Evolutionary conservation across 2,888 invertebrate genomes (phyloP).

Genomic region (Drosophila paranaensis): DNA sequence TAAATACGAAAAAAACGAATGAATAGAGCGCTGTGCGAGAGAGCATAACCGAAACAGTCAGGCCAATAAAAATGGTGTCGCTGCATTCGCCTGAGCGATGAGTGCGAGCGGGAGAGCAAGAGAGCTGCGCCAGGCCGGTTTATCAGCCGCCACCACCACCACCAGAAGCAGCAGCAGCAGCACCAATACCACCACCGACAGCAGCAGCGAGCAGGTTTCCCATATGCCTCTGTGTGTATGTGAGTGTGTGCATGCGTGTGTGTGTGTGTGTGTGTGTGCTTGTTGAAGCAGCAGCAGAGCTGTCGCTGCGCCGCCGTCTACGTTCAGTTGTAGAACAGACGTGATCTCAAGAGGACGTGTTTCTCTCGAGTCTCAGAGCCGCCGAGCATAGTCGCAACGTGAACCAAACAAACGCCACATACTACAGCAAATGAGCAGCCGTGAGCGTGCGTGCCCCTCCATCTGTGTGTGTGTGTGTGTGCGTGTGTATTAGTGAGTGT

Average conservation of each 20-base stretch:
- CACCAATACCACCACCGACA: conserved; percentile 8
- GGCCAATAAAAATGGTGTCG: conserved; percentile 81
- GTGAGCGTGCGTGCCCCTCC: conserved; percentile 53
- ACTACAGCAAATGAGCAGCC: conserved; percentile 39
- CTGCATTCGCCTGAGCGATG: conserved; percentile 25
- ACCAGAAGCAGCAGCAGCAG: neutral
- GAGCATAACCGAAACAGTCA: conserved; percentile 56
- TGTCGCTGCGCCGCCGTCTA: conserved; percentile 37
- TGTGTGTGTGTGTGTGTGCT: conserved; percentile 10
- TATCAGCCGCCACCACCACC: conserved; percentile 50
- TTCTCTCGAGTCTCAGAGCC: conserved; percentile 58
- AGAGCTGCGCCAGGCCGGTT: conserved; percentile 57
- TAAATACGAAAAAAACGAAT: conserved; percentile 51
- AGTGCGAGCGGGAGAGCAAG: conserved; percentile 43
- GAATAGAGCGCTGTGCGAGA: conserved; percentile 42
- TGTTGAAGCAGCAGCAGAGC: conserved; percentile 38
- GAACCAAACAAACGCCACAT: conserved; percentile 37
- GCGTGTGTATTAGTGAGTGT: conserved; percentile 39
- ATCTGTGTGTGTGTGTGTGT: conserved; percentile 26
- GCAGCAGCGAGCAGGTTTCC: conserved; percentile 16
- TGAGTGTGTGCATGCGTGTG: conserved; percentile 27
- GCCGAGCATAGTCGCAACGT: conserved; percentile 39
- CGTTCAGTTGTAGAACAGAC: conserved; percentile 85
- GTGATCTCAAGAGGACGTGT: conserved; percentile 85
- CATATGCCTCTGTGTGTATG: conserved; percentile 3